Conservation (phyloP, 2,113 vertebrate species). For the Clarias batrachus region DNA sequence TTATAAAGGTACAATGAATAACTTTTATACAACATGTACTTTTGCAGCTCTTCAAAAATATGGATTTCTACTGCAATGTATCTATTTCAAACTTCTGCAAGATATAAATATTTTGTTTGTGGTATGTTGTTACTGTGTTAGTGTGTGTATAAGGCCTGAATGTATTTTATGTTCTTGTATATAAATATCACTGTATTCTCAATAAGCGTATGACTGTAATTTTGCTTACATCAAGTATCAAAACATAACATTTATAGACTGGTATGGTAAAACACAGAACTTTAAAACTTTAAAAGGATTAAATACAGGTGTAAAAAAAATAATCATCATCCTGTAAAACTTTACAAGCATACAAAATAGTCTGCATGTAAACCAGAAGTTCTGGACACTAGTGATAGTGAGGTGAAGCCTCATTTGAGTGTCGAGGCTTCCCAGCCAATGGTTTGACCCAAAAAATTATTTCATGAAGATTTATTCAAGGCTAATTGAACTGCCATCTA, state of each 20-base stretch:
- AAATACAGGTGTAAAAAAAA: background rate
- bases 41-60: background rate
- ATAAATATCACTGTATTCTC: background rate
- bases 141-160: background rate
- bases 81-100: background rate
- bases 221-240: background rate
- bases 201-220: conserved; percentile 27
- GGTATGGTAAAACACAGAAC: background rate
- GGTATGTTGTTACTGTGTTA: background rate
- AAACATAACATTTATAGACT: background rate
- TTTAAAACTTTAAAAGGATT: no score
- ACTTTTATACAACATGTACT: background rate
- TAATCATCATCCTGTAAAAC: background rate
- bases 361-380: background rate
- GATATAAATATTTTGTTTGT: background rate
- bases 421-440: no score
- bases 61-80: background rate
- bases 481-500: no score
- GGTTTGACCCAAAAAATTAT: no score
- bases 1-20: background rate
- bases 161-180: conserved; percentile 13
- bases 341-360: background rate
- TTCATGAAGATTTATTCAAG: no score
- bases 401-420: no score
- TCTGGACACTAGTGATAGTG: background rate